A percentile compares a stretch with the other conserved stretches of the same genome.
Evolutionary conservation across 2,888 invertebrate genomes (phyloP).

Genomic region (Byasa hedistus): DNA sequence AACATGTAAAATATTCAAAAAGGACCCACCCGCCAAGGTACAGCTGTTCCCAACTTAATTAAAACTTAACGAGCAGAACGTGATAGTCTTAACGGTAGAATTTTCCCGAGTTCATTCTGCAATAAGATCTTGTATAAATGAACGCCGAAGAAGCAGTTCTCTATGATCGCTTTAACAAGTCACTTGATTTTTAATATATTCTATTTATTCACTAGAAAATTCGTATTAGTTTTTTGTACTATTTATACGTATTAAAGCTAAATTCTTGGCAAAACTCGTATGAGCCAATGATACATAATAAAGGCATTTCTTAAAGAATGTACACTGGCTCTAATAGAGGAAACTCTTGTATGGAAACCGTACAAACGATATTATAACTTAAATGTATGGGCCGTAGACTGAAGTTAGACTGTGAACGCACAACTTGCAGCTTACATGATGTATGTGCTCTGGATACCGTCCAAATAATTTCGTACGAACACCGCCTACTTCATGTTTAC

Average conservation of each 20-base stretch:
- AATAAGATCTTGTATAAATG: no score
- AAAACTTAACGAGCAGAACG: no score
- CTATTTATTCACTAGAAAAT: no score
- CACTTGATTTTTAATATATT: no score
- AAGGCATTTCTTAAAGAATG: slow-evolving; percentile 7
- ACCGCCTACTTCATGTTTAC: slow-evolving; percentile 41
- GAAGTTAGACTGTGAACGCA: not conserved
- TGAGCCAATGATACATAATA: slow-evolving; percentile 7
- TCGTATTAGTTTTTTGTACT: no score
- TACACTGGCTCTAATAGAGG: slow-evolving; percentile 5
- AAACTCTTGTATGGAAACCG: not conserved
- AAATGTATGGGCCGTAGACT: not conserved
- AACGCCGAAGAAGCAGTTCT: no score
- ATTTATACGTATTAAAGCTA: not conserved
- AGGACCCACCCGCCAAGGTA: no score
- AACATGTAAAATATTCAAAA: no score
- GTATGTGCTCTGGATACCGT: slow-evolving; percentile 36
- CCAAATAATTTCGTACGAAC: slow-evolving; percentile 37
- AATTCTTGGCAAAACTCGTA: not conserved
- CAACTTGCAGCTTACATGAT: slow-evolving; percentile 8
- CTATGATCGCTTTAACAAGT: no score
- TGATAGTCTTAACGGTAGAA: no score
- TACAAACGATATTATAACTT: not conserved
- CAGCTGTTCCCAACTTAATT: no score
- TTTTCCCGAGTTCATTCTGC: no score